Evolutionary conservation across 2,113 vertebrate species (phyloP), one percentile per base, ranked within the genome.

Genomic region (Anhinga anhinga): DNA sequence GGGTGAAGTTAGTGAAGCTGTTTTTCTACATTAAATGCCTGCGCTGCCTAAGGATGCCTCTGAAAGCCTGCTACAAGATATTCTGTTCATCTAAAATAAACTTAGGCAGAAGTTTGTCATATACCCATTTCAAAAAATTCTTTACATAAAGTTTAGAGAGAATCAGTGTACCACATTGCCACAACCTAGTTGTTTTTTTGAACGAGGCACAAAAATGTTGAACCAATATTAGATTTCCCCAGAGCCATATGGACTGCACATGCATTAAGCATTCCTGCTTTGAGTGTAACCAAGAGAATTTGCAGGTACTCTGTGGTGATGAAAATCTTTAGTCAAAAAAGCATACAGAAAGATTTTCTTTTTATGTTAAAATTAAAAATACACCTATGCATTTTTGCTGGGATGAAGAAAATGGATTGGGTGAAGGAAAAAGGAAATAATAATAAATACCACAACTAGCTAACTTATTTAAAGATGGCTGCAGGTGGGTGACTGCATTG

Each of bases 181-280:
- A 72, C 23, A 73, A 52, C 7, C 23, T 18, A 47, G 32, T 9
- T 61, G 25, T 10, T n/a, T 67, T 79, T 76, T 14, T 10, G 16
- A 74, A 70, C 13, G 6, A 76, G 40, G 30, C 20, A 62, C 12
- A 72, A 61, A 89, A 73, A 66, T 11, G 4, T 26, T 69, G 49
- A 81, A 47, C 4, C 5, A 12, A 59, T 58, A 50, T 59, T 42
- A 58, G 25, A 53, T 79, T 56, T 85, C 25, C 13, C 11, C 34
- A 82, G 27, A 79, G 29, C 7, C 38, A 45, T 8, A 29, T 0
- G 5, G 82, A 79, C 3, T 49, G 30, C 15, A 63, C 0, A 3
- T 52, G 11, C 29, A 10, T 38, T n/a, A 61, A 87, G 30, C 69
- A 52, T 21, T 53, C 19, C 27, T 65, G 42, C 85, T 81, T 56